These are phyloP conservation scores for Sciurus vulgaris DNA, from an alignment of 2,797 vertebrate species.

Conservation along the genomic window DNA sequence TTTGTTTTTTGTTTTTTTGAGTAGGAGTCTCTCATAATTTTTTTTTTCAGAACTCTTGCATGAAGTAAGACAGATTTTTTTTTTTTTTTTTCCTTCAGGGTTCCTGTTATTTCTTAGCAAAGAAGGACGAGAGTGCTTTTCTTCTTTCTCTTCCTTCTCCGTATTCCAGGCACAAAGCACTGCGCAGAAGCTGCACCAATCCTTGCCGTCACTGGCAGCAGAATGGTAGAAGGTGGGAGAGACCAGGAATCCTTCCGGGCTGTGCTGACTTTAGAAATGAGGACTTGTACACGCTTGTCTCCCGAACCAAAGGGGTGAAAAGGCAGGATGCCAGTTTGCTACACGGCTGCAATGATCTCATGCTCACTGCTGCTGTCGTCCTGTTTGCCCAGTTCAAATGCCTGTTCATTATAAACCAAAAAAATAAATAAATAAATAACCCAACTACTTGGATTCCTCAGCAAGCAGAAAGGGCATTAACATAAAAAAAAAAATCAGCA, in stretches of 20 bases:
- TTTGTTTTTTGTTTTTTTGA: slow-evolving; percentile 81
- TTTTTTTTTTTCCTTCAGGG: slow-evolving; percentile 81
- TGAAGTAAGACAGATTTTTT: slow-evolving; percentile 86
- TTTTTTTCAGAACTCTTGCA: slow-evolving; percentile 84
- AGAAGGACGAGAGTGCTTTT: slow-evolving; percentile 83
- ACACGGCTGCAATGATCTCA: slow-evolving; percentile 92
- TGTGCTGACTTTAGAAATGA: slow-evolving; percentile 86
- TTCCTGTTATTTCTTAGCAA: slow-evolving; percentile 86
- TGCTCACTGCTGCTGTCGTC: slow-evolving; percentile 89
- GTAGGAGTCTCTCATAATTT: slow-evolving; percentile 75
- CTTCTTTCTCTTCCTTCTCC: slow-evolving; percentile 86
- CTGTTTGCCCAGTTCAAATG: slow-evolving; percentile 87
- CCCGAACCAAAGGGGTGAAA: slow-evolving; percentile 87
- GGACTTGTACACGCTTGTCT: slow-evolving; percentile 87
- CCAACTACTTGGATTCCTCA: slow-evolving; percentile 85
- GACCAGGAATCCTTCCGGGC: slow-evolving; percentile 87
- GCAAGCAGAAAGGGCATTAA: slow-evolving; percentile 73
- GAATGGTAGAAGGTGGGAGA: slow-evolving; percentile 90
- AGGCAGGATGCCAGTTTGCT: slow-evolving; percentile 92
- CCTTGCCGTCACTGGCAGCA: slow-evolving; percentile 89
- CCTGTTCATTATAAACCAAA: slow-evolving; percentile 86
- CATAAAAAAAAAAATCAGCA: slow-evolving; percentile 68
- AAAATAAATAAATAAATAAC: slow-evolving; percentile 54
- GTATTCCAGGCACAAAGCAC: slow-evolving; percentile 91
- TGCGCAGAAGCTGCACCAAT: slow-evolving; percentile 90